Evolutionary conservation across 2,113 vertebrate species (phyloP).

Genomic region (Rutilus rutilus): DNA sequence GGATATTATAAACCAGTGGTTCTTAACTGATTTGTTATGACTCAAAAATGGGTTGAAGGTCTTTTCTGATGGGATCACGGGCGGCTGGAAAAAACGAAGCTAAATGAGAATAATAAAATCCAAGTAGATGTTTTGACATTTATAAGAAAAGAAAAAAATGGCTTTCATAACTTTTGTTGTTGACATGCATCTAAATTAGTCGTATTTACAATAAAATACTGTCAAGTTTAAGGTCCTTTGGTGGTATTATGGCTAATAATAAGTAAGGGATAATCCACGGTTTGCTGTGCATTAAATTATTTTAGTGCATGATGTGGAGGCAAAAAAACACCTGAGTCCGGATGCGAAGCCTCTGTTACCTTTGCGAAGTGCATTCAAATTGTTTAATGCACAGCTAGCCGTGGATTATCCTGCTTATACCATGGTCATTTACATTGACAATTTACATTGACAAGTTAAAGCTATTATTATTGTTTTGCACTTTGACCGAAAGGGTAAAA

Average conservation of each 20-base stretch:
- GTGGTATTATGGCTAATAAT: background rate
- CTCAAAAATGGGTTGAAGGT: background rate
- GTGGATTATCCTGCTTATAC: too few species aligned
- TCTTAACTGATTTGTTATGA: constrained; percentile 9
- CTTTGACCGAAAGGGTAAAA: too few species aligned
- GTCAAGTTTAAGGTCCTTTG: background rate
- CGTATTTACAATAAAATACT: background rate
- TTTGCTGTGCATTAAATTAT: too few species aligned
- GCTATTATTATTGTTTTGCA: too few species aligned
- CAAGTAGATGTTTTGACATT: background rate
- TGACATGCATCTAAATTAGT: background rate
- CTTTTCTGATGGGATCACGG: background rate
- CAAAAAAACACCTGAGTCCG: too few species aligned
- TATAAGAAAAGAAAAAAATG: background rate
- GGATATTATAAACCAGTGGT: constrained; percentile 1
- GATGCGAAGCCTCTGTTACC: too few species aligned
- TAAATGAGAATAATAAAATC: background rate
- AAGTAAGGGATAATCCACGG: too few species aligned
- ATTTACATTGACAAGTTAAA: too few species aligned
- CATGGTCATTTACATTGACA: too few species aligned
- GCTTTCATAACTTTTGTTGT: background rate
- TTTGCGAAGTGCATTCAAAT: too few species aligned
- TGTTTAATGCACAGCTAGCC: too few species aligned
- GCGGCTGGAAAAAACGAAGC: background rate
- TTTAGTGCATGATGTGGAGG: too few species aligned